Evolutionary conservation across 1,140 invertebrate genomes (phyloP).

Genomic region (Solen grandis): DNA sequence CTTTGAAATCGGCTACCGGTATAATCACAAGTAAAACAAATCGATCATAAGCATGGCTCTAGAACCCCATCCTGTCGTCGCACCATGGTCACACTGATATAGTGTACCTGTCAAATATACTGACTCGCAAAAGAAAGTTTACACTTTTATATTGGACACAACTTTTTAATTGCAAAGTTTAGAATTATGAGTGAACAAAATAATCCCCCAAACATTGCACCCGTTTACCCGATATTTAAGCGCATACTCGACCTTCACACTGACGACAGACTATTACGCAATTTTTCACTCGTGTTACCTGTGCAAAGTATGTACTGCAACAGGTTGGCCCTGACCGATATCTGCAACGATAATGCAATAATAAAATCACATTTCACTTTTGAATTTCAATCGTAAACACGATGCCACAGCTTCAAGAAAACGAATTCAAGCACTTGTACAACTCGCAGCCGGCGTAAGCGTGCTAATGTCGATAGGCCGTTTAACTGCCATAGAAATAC

Average conservation of each 20-base stretch:
- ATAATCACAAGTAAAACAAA: no score
- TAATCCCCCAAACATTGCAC: not conserved
- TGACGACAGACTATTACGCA: constrained; percentile 4
- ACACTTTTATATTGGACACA: not conserved
- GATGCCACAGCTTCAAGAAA: not conserved
- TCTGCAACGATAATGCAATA: constrained; percentile 11
- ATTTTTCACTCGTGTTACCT: constrained; percentile 10
- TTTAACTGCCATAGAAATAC: not conserved
- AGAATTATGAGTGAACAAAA: not conserved
- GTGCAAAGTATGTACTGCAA: constrained; percentile 1
- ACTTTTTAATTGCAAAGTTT: not conserved
- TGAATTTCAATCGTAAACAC: constrained; percentile 30
- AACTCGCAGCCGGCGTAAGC: not conserved
- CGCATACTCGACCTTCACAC: not conserved
- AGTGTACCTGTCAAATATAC: no score
- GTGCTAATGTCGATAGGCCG: not conserved
- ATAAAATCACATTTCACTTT: not conserved
- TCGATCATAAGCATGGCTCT: no score
- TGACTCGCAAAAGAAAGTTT: not conserved
- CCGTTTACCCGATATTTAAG: not conserved
- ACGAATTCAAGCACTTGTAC: not conserved
- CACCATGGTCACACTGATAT: no score
- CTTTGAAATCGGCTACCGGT: no score
- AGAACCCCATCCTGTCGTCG: no score
- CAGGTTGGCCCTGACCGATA: constrained; percentile 28